These are phyloP conservation scores for Drosophila buzzatii DNA, from an alignment of 2,888 invertebrate genomes.

Conservation along the genomic window DNA sequence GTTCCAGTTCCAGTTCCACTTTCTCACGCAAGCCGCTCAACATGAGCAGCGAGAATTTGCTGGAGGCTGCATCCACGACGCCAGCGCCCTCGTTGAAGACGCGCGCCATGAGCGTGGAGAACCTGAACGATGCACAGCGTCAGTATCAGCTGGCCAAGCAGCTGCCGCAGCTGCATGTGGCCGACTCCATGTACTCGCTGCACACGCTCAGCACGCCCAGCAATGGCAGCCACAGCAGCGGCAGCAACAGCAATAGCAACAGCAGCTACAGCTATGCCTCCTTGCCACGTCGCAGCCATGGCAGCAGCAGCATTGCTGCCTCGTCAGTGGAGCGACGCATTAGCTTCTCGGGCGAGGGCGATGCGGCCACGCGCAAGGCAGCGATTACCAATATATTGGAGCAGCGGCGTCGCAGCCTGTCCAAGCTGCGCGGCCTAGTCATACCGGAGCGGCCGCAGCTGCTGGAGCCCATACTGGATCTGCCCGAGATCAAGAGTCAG, in stretches of 20 bases:
- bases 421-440: constrained; percentile 94
- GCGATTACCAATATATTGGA: constrained; percentile 92
- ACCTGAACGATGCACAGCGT: constrained; percentile 84
- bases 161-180: constrained; percentile 78
- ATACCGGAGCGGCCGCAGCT: constrained; percentile 91
- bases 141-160: constrained; percentile 82
- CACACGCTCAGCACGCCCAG: constrained; percentile 80
- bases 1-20: constrained; percentile 20
- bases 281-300: constrained; percentile 63
- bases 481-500: constrained; percentile 93
- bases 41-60: constrained; percentile 84
- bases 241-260: too few species aligned
- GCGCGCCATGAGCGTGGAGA: constrained; percentile 87
- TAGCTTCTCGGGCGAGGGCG: constrained; percentile 81
- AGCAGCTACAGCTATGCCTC: constrained; percentile 46
- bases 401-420: constrained; percentile 92
- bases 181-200: constrained; percentile 84
- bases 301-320: constrained; percentile 74
- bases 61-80: constrained; percentile 68
- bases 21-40: constrained; percentile 81
- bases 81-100: constrained; percentile 82
- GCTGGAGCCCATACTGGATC: constrained; percentile 88
- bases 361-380: constrained; percentile 87
- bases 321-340: constrained; percentile 84
- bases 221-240: constrained; percentile 63